Percentiles rank a stretch among this genome's conserved stretches.
Conservation (phyloP, 2,113 vertebrate species). For the Muscicapa adusta region DNA sequence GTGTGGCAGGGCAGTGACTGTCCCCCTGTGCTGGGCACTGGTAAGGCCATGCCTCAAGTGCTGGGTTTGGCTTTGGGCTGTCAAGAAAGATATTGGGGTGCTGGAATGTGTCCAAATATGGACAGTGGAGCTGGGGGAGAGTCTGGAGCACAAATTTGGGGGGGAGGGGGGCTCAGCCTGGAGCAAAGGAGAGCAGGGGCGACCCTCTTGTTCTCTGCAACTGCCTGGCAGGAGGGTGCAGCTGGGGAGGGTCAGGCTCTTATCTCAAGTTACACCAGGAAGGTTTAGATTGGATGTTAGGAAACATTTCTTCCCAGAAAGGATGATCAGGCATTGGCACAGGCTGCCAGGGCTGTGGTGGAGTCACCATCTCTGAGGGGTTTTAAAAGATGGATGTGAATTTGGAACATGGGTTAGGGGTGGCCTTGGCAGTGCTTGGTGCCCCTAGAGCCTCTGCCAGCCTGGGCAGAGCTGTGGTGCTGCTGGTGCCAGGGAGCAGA, state of each 20-base stretch:
- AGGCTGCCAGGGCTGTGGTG: background rate
- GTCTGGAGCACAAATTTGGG: background rate
- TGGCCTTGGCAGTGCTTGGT: background rate
- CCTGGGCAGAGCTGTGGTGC: rapidly evolving
- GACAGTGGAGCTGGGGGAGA: background rate
- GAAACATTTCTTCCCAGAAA: rapidly evolving
- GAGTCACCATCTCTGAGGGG: too few relatives aligned
- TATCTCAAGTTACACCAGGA: background rate
- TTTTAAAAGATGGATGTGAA: background rate
- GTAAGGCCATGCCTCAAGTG: too few relatives aligned
- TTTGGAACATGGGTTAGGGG: rapidly evolving
- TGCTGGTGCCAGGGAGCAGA: background rate
- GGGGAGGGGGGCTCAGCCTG: background rate
- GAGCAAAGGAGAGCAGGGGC: too few relatives aligned
- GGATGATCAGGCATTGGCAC: rapidly evolving
- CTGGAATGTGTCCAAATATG: background rate
- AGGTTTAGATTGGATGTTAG: background rate
- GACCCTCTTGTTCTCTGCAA: rapidly evolving
- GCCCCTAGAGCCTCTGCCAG: background rate
- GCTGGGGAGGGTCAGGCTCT: background rate
- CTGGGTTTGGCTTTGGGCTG: background rate
- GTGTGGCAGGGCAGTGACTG: background rate
- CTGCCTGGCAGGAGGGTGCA: background rate
- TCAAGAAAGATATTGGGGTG: too few relatives aligned
- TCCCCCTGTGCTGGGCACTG: background rate